These are phyloP conservation scores for Megaceryle alcyon DNA, from an alignment of 2,797 vertebrate species.

Conservation along the genomic window DNA sequence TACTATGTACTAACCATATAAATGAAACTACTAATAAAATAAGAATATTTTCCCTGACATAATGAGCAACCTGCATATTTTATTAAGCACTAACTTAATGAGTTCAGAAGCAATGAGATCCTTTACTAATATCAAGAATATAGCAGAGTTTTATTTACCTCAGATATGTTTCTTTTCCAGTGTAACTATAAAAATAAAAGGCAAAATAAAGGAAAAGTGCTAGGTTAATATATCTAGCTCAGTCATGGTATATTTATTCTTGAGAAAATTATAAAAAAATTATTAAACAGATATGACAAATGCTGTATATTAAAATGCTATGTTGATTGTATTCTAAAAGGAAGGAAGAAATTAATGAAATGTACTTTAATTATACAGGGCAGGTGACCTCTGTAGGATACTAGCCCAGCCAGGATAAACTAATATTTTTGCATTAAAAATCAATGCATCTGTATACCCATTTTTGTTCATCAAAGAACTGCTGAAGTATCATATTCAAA, in stretches of 20 bases:
- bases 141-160: slow-evolving; percentile 5
- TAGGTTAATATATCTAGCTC: neutral
- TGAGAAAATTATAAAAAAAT: neutral
- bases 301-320: neutral
- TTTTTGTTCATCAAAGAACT: neutral
- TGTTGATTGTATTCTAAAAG: neutral
- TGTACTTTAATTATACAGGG: neutral
- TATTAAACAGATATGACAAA: neutral
- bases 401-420: neutral
- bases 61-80: slow-evolving; percentile 21
- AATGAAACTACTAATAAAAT: slow-evolving; percentile 27
- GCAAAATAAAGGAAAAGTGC: neutral
- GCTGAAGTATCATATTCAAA: neutral
- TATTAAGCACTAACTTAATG: slow-evolving; percentile 31
- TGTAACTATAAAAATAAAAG: neutral
- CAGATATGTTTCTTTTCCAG: neutral
- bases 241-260: neutral
- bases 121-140: neutral
- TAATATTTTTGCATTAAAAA: neutral
- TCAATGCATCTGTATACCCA: neutral
- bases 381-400: neutral
- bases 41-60: slow-evolving; percentile 9
- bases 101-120: slow-evolving; percentile 17
- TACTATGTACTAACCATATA: neutral
- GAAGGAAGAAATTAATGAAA: neutral